phyloP scores from a whole-genome alignment of 2,113 vertebrate species.

The Mastomys natalensis region DNA sequence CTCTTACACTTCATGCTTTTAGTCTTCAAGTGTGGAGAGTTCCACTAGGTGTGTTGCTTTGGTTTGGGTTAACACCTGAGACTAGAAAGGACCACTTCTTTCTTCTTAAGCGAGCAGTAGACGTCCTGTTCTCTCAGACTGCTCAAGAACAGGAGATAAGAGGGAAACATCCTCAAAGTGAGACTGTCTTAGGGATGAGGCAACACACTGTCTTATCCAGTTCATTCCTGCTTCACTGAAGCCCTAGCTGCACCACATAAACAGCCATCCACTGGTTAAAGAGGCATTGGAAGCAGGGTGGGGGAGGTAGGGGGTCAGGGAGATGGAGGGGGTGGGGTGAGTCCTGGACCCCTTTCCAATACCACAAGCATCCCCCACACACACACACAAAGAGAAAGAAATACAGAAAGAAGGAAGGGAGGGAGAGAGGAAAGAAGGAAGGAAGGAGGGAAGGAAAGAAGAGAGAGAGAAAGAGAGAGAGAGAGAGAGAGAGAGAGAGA shows the following conservation, averaged over 20 bases:
- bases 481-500: background rate
- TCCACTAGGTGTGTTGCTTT: background rate
- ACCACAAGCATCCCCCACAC: background rate
- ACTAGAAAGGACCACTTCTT: conserved; percentile 37
- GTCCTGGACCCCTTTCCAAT: too few species aligned
- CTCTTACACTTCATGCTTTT: conserved; percentile 13
- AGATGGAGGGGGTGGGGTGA: rapidly evolving
- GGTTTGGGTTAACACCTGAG: conserved; percentile 44
- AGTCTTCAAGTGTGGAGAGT: conserved; percentile 17
- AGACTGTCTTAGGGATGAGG: background rate
- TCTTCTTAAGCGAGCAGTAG: background rate
- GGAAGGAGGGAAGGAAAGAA: too few species aligned
- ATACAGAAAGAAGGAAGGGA: too few species aligned
- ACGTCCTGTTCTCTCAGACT: background rate
- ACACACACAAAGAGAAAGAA: background rate
- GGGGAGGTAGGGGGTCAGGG: too few species aligned
- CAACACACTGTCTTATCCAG: background rate
- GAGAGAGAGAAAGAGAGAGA: rapidly evolving
- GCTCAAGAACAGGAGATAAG: background rate
- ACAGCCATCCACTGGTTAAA: conserved; percentile 6
- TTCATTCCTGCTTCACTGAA: conserved; percentile 30
- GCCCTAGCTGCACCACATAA: background rate
- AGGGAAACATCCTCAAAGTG: background rate
- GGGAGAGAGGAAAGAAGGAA: rapidly evolving
- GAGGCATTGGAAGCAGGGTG: background rate